A percentile compares a stretch with the other conserved stretches of the same genome.
phyloP scores from a whole-genome alignment of 2,113 vertebrate genomes.

The Cynopterus brachyotis region DNA sequence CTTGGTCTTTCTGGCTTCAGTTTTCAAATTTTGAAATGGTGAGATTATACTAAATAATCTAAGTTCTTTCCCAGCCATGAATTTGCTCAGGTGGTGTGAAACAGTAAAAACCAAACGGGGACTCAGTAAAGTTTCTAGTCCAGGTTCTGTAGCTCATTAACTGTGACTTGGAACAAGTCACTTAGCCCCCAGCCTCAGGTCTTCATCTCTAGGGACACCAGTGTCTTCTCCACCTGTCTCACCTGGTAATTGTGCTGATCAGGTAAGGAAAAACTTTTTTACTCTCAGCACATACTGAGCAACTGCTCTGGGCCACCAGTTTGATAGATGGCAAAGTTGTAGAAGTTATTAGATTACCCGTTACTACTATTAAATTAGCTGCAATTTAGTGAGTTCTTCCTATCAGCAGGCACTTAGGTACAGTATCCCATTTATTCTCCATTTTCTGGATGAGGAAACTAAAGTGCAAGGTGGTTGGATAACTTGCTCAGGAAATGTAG shows the following conservation, averaged over 20 bases:
- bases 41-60: neutral
- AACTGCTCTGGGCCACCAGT: neutral
- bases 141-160: neutral
- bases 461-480: neutral
- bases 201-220: neutral
- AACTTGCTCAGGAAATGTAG: neutral
- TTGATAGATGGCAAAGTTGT: neutral
- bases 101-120: neutral
- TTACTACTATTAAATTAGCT: neutral
- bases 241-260: neutral
- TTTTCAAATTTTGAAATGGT: slow-evolving; percentile 20
- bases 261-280: neutral
- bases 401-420: neutral
- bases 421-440: neutral
- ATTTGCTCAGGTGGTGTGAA: slow-evolving; percentile 14
- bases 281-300: neutral
- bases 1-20: neutral
- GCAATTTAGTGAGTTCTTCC: neutral
- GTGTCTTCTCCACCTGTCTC: neutral
- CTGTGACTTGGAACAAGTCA: neutral
- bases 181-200: neutral
- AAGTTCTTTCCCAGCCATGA: neutral
- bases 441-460: slow-evolving; percentile 13
- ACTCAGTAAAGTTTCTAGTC: neutral
- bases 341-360: neutral